Evolutionary conservation across 2,797 vertebrate genomes (phyloP).

Genomic region (Potorous gilbertii): DNA sequence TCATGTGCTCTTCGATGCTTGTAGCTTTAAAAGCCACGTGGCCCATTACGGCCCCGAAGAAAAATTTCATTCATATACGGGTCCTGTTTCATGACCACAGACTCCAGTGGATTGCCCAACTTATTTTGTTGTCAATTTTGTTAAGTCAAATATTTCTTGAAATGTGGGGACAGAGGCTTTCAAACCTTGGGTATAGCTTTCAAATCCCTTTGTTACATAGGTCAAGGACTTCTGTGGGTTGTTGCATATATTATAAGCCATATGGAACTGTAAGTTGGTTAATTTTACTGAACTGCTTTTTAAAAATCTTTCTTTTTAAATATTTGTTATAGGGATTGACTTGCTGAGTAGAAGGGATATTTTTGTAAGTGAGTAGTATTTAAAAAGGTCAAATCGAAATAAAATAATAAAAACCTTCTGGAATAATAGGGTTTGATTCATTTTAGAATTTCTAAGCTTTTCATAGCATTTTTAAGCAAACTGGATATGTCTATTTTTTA

Average conservation of each 20-base stretch:
- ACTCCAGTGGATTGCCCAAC: conserved; percentile 24
- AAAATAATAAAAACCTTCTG: neutral
- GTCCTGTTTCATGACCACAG: conserved; percentile 55
- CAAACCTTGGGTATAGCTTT: neutral
- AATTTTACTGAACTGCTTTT: neutral
- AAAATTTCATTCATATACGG: conserved; percentile 22
- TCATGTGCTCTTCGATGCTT: conserved; percentile 18
- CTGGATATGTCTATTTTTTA: neutral
- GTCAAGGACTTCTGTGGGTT: neutral
- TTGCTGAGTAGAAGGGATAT: neutral
- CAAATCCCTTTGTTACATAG: neutral
- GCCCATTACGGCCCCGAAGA: neutral
- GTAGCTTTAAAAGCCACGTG: conserved; percentile 45
- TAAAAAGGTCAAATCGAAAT: neutral
- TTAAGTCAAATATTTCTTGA: conserved; percentile 15
- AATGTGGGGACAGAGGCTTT: neutral
- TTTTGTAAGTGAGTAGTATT: neutral
- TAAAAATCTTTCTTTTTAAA: neutral
- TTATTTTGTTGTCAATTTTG: conserved; percentile 44
- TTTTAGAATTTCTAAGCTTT: conserved; percentile 26
- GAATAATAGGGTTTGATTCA: neutral
- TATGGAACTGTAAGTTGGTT: neutral
- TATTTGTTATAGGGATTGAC: neutral
- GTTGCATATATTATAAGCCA: neutral
- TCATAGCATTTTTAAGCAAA: conserved; percentile 32